These are phyloP conservation scores for Catharus fuscescens DNA, from an alignment of 2,113 vertebrate species.

Conservation along the genomic window DNA sequence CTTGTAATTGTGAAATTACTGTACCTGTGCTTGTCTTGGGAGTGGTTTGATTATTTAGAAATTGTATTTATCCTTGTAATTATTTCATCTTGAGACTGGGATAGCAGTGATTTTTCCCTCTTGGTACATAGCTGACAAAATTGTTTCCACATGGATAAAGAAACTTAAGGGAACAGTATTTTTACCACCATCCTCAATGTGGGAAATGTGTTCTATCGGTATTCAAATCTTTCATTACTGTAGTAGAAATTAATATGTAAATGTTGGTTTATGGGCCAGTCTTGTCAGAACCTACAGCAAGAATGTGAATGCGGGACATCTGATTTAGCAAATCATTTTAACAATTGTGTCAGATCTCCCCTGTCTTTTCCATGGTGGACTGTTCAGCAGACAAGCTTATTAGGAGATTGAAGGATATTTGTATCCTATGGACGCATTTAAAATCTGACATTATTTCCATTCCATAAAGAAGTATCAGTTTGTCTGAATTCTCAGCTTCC, in stretches of 20 bases:
- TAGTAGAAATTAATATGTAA: background rate
- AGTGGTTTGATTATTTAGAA: background rate
- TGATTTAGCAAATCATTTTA: background rate
- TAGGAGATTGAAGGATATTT: background rate
- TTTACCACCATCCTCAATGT: background rate
- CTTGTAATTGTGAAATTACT: too few relatives aligned
- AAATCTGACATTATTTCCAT: background rate
- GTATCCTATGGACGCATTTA: background rate
- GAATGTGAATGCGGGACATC: background rate
- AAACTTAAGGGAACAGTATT: background rate
- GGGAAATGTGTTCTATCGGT: background rate
- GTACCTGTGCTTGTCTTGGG: background rate
- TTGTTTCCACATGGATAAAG: background rate
- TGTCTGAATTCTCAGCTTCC: background rate
- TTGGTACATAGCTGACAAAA: background rate
- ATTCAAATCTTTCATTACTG: background rate
- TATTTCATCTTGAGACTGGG: background rate
- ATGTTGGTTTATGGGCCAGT: background rate
- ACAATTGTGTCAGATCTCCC: background rate
- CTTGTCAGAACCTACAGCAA: background rate
- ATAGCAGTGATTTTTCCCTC: background rate
- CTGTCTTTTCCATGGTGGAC: background rate
- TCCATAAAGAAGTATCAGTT: background rate
- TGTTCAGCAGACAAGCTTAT: background rate
- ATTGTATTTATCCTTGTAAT: background rate